Base-by-base conservation (phyloP, 2,888 invertebrate species). In the Charanyca ferruginea region DNA sequence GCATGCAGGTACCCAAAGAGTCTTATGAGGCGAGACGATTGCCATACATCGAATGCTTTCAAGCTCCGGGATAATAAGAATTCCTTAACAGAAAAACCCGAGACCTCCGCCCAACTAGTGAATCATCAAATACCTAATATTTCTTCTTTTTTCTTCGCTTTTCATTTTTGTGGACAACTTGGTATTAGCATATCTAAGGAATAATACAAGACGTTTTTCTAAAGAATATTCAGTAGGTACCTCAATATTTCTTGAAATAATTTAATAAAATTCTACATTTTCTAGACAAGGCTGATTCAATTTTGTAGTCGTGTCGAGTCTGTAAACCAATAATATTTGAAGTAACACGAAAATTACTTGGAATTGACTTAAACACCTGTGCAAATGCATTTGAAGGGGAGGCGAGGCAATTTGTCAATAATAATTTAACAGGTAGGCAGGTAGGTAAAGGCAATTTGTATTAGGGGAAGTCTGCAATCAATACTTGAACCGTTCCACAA, bases 341-440 rank as follows among this genome's bases (percentile, higher is more conserved):
- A 67, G 47, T 57, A 54, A 54, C 22, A 41, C 25, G 48, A 53
- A 59, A 45, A 59, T 73, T 66, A 70, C 59, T 55, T 35, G 35
- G 51, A 72, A 69, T 66, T 63, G 45, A 73, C 49, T 66, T 58
- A 68, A 61, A 72, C 82, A 80, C 69, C 79, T 77, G 79, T 72
- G 59, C 60, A 70, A 71, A 67, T 68, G 73, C 63, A 71, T 71
- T 69, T 18, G 18, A 35, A 73, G 74, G 84, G 83, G 80, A 66
- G 66, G 53, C 65, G 52, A 51, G 55, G 55, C 60, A 64, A 75
- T 77, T 79, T 71, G 76, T 83, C 80, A 79, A 83, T 85, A 80
- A 83, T 72, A 69, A 78, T 81, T 79, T 77, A 83, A 61, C 73
- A 78, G 73, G 81, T 77, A 53, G 28, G 59, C 35, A 38, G 44